Base-by-base conservation (phyloP, 2,888 invertebrate species). In the Prosapia bicincta region DNA sequence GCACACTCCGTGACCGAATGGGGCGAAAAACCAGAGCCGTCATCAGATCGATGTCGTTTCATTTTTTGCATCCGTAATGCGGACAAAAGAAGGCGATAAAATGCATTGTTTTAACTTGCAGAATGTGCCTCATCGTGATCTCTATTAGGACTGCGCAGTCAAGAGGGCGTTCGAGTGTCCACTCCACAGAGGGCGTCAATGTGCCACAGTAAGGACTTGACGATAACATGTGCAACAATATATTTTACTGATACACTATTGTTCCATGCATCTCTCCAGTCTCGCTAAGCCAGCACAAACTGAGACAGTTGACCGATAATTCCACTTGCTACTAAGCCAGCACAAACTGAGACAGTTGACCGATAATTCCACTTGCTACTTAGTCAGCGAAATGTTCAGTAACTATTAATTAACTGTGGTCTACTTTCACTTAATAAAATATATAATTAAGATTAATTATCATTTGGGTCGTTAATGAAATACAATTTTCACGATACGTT, bases 41-140 rank as follows among this genome's bases (percentile, higher is more conserved):
- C 54, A 54, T 54, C 54, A 54, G 54, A 54, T 54, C 54, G 20
- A 54, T 54, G 54, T 54, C 54, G 54, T 54, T 54, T 54, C 54
- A 54, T 54, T 54, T n/a, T 54, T 54, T 54, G 54, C 54, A 54
- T 54, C 54, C 54, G 54, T 54, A 54, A 54, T 54, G 54, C 54
- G 54, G 54, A 54, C 54, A 54, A 54, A 54, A 54, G 54, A 54
- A 54, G 20, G 54, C 54, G 54, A 54, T 54, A 54, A 20, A 20
- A 54, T 1, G 54, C 54, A 20, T 54, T 54, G 54, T 54, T 20
- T 54, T 54, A 54, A 54, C 7, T n/a, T 54, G 20, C 3, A 54
- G 54, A 54, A 20, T 54, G 54, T 54, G 54, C 54, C 20, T 20
- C 54, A 54, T 54, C 54, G 20, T 20, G 54, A 54, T 54, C 54